Percentiles rank a stretch among this genome's conserved stretches.
Conservation (phyloP, 2,797 vertebrate genomes). For the Nannoperca australis region DNA sequence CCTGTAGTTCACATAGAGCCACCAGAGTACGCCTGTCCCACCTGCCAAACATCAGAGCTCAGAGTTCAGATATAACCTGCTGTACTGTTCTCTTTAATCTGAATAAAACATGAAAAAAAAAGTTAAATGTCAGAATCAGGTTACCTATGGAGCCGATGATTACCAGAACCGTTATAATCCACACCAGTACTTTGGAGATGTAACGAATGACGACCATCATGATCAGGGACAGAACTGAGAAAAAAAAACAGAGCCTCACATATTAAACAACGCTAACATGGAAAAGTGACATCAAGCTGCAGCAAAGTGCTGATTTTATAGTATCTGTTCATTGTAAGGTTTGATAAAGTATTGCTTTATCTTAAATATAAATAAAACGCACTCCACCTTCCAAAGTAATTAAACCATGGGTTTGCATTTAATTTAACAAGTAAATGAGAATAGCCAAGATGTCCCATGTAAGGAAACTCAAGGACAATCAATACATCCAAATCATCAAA, state of each 20-base stretch:
- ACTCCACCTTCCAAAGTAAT: background rate
- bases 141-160: constrained; percentile 94
- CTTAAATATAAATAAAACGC: background rate
- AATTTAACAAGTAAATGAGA: constrained; percentile 4
- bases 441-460: background rate
- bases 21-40: constrained; percentile 94
- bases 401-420: background rate
- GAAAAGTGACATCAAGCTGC: background rate
- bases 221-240: constrained; percentile 93
- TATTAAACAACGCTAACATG: constrained; percentile 2
- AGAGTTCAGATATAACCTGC: background rate
- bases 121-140: background rate
- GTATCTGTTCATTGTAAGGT: background rate
- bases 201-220: constrained; percentile 98
- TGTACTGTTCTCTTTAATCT: background rate
- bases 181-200: constrained; percentile 95
- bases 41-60: constrained; percentile 78
- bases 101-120: background rate
- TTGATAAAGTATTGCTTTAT: background rate
- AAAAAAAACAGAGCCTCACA: background rate
- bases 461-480: background rate
- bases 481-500: constrained; percentile 29
- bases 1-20: constrained; percentile 93
- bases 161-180: constrained; percentile 94
- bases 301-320: background rate